These are phyloP conservation scores for Chloebia gouldiae DNA, from an alignment of 2,113 vertebrate species.

Conservation along the genomic window DNA sequence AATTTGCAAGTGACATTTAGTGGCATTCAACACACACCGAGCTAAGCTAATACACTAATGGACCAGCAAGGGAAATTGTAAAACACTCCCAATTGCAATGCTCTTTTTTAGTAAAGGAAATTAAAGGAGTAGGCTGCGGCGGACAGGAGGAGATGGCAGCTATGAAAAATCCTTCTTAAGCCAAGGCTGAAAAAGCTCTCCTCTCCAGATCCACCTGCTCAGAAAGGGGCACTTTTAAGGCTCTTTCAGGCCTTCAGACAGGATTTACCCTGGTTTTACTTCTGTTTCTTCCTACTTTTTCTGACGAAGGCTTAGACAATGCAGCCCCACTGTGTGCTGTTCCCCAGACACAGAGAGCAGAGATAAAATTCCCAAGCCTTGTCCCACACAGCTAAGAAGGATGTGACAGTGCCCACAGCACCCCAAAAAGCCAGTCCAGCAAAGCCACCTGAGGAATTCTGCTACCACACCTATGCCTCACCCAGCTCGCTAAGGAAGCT, in stretches of 20 bases:
- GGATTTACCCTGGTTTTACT: not conserved
- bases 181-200: not conserved
- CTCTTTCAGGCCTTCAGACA: not conserved
- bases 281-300: not conserved
- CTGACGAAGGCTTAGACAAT: not conserved
- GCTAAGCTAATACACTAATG: slow-evolving; percentile 23
- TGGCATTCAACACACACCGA: not conserved
- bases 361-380: not conserved
- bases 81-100: not conserved
- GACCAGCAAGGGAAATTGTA: not conserved
- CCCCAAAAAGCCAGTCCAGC: not conserved
- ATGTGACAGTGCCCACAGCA: not conserved
- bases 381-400: not conserved
- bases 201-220: not conserved
- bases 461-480: not conserved
- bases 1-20: slow-evolving; percentile 25
- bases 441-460: not conserved
- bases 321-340: accelerated
- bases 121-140: not conserved
- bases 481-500: not conserved
- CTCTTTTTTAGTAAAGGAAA: not conserved
- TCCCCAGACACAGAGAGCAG: not conserved
- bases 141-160: not conserved
- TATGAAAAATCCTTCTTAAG: not conserved
- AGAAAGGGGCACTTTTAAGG: not conserved